phyloP scores from a whole-genome alignment of 2,888 invertebrate species.

The Chelonus formosanus region DNA sequence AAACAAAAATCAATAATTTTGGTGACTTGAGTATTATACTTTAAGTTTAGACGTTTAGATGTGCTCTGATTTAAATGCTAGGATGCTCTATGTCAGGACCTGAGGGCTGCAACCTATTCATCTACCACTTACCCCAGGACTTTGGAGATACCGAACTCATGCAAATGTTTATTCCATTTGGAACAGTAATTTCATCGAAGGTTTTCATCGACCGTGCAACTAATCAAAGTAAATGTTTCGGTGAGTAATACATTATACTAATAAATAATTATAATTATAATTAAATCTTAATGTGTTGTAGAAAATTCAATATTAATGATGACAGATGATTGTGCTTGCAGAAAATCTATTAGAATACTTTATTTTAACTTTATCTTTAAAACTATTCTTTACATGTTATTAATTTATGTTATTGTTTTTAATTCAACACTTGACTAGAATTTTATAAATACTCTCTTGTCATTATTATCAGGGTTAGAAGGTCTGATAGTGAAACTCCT shows the following conservation, averaged over 20 bases:
- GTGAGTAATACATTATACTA: conserved; percentile 70
- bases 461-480: too few species aligned
- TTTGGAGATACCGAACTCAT: conserved; percentile 99
- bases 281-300: too few species aligned
- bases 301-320: too few species aligned
- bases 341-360: too few species aligned
- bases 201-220: conserved; percentile 99
- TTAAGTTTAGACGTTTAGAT: conserved; percentile 66
- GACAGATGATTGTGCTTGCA: too few species aligned
- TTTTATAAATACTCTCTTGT: too few species aligned
- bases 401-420: too few species aligned
- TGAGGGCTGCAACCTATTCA: conserved; percentile 99
- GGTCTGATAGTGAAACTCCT: too few species aligned
- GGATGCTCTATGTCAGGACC: conserved; percentile 97
- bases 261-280: too few species aligned
- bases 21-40: conserved; percentile 65
- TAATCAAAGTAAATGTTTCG: conserved; percentile 99
- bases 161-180: conserved; percentile 99
- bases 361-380: too few species aligned
- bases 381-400: too few species aligned
- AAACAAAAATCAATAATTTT: conserved; percentile 51
- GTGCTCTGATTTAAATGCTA: conserved; percentile 68
- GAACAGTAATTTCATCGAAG: conserved; percentile 99
- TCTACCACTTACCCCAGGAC: conserved; percentile 99
- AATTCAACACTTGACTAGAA: too few species aligned